A percentile compares a stretch with the other conserved stretches of the same genome.
phyloP scores from a whole-genome alignment of 2,113 vertebrate species.

The Danio rerio region DNA sequence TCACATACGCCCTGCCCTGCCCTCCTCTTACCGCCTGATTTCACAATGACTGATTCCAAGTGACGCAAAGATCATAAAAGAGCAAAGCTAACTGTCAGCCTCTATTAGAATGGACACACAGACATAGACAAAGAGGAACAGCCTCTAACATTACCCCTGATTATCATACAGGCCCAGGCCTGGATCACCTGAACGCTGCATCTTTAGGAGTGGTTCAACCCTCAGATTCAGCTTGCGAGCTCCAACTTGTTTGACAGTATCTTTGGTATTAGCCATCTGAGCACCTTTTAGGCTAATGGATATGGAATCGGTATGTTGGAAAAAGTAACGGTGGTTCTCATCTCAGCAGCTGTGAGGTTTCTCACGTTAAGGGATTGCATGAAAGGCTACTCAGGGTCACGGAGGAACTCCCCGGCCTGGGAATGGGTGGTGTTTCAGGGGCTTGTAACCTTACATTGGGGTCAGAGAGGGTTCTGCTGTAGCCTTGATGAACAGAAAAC shows the following conservation, averaged over 20 bases:
- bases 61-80: conserved; percentile 93
- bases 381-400: conserved; percentile 45
- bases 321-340: background rate
- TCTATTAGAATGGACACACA: conserved; percentile 85
- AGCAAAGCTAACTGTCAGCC: conserved; percentile 93
- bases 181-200: conserved; percentile 51
- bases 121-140: conserved; percentile 87
- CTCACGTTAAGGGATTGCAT: conserved; percentile 35
- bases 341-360: conserved; percentile 48
- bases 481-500: conserved; percentile 33
- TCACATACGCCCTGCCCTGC: conserved; percentile 79
- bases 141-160: conserved; percentile 85
- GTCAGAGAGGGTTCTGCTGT: conserved; percentile 28
- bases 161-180: conserved; percentile 86
- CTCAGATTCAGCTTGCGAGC: conserved; percentile 5
- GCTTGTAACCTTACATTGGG: conserved; percentile 4
- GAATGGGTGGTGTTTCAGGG: conserved; percentile 19
- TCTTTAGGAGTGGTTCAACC: conserved; percentile 28
- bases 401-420: conserved; percentile 1
- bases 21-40: conserved; percentile 86
- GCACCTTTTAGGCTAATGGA: background rate
- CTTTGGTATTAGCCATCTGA: background rate
- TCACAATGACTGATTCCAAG: conserved; percentile 89
- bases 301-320: background rate
- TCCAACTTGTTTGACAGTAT: conserved; percentile 26